These are phyloP conservation scores for Serripes groenlandicus DNA, from an alignment of 2,888 invertebrate genomes.

Conservation along the genomic window DNA sequence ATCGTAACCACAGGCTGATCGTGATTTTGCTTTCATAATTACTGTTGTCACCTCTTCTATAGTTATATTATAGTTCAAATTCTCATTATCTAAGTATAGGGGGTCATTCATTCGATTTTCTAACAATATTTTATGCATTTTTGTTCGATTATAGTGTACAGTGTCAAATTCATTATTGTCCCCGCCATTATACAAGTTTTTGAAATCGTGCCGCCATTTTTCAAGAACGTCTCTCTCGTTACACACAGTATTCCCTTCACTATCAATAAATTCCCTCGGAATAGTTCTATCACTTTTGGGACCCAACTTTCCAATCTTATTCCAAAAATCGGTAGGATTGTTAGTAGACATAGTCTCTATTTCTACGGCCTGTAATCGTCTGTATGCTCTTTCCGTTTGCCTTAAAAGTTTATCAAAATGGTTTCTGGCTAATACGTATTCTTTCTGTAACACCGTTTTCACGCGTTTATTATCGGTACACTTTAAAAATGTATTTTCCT, in stretches of 20 bases:
- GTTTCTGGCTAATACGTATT: no score
- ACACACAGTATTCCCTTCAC: neutral
- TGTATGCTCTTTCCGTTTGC: constrained; percentile 20
- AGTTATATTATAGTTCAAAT: constrained; percentile 16
- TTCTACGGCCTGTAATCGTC: neutral
- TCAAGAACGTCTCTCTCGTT: no score
- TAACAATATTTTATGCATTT: constrained; percentile 32
- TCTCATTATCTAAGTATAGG: neutral
- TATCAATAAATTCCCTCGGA: constrained; percentile 23
- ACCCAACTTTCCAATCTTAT: no score
- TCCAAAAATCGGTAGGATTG: no score
- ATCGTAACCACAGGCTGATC: constrained; percentile 22
- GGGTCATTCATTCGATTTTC: neutral
- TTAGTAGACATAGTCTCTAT: constrained; percentile 33
- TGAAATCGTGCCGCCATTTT: no score
- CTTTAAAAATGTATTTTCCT: constrained; percentile 24
- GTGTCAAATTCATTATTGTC: no score
- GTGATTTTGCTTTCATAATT: constrained; percentile 9
- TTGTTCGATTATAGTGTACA: constrained; percentile 7
- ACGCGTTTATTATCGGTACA: constrained; percentile 13
- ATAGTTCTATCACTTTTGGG: no score
- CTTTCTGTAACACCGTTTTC: no score
- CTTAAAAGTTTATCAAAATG: neutral
- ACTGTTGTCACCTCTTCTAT: constrained; percentile 11
- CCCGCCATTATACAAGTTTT: no score